Percentiles rank a stretch among this genome's conserved stretches.
Evolutionary conservation across 2,888 invertebrate species (phyloP).

Genomic region (Suillia variegata): DNA sequence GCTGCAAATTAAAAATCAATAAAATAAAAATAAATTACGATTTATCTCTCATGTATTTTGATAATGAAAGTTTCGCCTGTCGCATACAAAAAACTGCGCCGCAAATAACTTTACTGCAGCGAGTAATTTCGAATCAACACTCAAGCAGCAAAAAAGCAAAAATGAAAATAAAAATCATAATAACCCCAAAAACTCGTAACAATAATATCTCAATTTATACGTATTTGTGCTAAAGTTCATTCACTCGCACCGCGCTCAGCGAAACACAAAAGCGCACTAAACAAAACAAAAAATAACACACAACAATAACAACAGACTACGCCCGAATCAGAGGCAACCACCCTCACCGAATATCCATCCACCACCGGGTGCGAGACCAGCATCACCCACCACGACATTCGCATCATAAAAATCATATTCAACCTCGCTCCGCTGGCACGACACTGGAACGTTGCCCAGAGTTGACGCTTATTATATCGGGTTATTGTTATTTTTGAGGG

Average conservation of each 20-base stretch:
- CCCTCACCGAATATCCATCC: no score
- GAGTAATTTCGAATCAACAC: background rate
- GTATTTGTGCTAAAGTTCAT: background rate
- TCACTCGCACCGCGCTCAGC: background rate
- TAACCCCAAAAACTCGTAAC: background rate
- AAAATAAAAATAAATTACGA: no score
- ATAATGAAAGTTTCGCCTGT: no score
- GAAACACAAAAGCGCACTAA: no score
- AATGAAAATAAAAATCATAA: no score
- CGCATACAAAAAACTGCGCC: background rate
- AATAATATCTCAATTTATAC: background rate
- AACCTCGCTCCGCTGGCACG: background rate
- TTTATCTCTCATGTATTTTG: no score
- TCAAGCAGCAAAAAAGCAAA: background rate
- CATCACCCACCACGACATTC: no score
- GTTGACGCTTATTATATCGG: background rate
- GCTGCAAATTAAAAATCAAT: no score
- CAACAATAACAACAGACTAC: background rate
- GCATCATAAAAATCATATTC: background rate
- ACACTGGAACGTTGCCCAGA: background rate
- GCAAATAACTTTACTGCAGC: background rate
- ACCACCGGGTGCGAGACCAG: no score
- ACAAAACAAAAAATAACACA: background rate
- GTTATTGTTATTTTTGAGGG: background rate
- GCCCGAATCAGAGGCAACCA: background rate